Evolutionary conservation across 2,113 vertebrate species (phyloP), one percentile per base, ranked within the genome.

Genomic region (Ceratotherium simum): DNA sequence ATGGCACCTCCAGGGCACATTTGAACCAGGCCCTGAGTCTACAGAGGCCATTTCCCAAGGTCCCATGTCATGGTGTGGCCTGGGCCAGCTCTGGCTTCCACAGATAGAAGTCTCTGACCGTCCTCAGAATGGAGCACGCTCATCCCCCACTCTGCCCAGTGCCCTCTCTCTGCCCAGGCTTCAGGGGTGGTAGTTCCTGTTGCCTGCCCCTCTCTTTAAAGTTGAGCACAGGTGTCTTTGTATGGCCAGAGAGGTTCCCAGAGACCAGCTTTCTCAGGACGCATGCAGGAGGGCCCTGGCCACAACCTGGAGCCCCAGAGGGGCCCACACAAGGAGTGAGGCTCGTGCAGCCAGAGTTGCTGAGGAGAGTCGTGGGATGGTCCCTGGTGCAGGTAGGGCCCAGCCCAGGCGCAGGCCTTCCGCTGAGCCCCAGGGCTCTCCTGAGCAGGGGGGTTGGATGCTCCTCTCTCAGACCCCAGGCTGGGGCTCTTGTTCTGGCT

Each of bases 361-460:
- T 0, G 31, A 3, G 33, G 6, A 62, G 18, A 31, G 46, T 20
- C 11, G 0, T 14, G 39, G 69, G 42, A 16, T 0, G 0, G 8
- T 0, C 31, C 0, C 1, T 1, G 29, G 1, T 13, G 65, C 51
- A 27, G 1, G 11, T 1, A 8, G 17, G 62, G 33, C 12, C 51
- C 76, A 21, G 33, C 42, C 62, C 1, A 0, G 33, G 14, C 18
- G 6, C 54, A 2, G 54, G 46, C 29, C 3, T 67, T 58, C 60
- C 42, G 5, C 6, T 18, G 75, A 79, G 60, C 12, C 29, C 48
- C 56, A 7, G 36, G 67, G 16, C 17, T 29, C 29, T 51, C 48
- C 58, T 0, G 2, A 25, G 60, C 69, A 60, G 8, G 36, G 25
- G 25, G 17, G 4, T 2, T 1, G 1, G 3, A 2, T 5, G 39